phyloP scores from a whole-genome alignment of 2,888 invertebrate genomes.

The Bellardia bayeri region DNA sequence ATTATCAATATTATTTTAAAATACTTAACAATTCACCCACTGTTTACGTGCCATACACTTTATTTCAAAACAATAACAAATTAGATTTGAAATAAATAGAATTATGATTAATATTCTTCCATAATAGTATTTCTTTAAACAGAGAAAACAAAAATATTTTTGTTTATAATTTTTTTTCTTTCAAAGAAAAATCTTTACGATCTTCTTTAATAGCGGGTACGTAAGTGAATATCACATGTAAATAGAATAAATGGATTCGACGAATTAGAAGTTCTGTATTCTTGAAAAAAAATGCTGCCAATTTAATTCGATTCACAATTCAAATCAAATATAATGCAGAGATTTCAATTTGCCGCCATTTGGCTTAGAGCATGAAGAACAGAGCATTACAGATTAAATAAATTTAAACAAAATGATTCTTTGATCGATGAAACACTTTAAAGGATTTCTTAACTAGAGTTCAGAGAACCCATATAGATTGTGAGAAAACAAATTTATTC shows the following conservation, averaged over 20 bases:
- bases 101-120: background rate
- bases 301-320: too few species aligned
- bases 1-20: too few species aligned
- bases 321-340: too few species aligned
- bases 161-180: constrained; percentile 8
- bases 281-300: background rate
- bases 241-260: background rate
- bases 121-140: background rate
- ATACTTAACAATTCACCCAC: background rate
- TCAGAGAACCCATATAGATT: too few species aligned
- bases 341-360: too few species aligned
- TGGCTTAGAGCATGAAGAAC: too few species aligned
- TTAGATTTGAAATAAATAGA: background rate
- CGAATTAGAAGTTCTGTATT: background rate
- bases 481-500: too few species aligned
- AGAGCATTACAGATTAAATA: too few species aligned
- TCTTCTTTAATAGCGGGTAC: background rate
- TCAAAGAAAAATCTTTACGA: constrained; percentile 1
- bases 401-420: too few species aligned
- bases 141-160: constrained; percentile 30
- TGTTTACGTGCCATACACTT: background rate
- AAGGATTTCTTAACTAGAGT: too few species aligned
- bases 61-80: background rate
- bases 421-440: too few species aligned
- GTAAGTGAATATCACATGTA: background rate